A percentile compares a stretch with the other conserved stretches of the same genome.
phyloP scores from a whole-genome alignment of 2,888 invertebrate species.

The Pristionchus exspectatus region DNA sequence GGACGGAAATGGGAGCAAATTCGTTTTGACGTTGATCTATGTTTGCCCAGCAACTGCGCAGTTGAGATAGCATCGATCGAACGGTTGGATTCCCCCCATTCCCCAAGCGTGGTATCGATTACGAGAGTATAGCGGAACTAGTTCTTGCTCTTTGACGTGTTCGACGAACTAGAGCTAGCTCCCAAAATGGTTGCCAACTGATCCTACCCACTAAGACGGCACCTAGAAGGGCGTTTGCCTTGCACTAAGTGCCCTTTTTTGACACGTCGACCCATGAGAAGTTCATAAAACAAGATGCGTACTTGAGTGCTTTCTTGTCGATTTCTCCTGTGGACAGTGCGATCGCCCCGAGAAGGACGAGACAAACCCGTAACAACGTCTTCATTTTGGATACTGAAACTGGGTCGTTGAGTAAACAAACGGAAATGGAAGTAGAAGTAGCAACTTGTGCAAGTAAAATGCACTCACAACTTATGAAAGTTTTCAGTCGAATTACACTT shows the following conservation, averaged over 20 bases:
- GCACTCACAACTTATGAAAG: not conserved
- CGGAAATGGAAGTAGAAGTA: not conserved
- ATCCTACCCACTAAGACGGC: not conserved
- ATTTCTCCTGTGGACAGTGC: not conserved
- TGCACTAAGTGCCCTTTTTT: not conserved
- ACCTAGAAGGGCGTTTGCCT: not conserved
- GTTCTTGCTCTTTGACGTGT: constrained; percentile 13
- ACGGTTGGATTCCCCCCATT: not conserved
- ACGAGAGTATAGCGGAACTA: constrained; percentile 32
- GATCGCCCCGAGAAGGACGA: constrained; percentile 6
- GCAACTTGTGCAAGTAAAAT: not conserved
- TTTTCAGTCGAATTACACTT: not conserved
- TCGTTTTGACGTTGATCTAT: not conserved
- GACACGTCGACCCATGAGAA: not conserved
- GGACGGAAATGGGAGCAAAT: not conserved
- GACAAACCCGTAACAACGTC: constrained; percentile 47
- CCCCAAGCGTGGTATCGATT: constrained; percentile 15
- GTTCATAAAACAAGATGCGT: not conserved
- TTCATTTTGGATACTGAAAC: constrained; percentile 25
- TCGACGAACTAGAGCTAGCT: not conserved
- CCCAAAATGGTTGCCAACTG: not conserved
- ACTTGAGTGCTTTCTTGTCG: constrained; percentile 53
- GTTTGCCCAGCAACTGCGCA: not conserved
- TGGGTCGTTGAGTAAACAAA: not conserved
- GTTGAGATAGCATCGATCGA: not conserved